These are phyloP conservation scores for Oryzias woworae DNA, from an alignment of 2,113 vertebrate genomes.

Conservation along the genomic window DNA sequence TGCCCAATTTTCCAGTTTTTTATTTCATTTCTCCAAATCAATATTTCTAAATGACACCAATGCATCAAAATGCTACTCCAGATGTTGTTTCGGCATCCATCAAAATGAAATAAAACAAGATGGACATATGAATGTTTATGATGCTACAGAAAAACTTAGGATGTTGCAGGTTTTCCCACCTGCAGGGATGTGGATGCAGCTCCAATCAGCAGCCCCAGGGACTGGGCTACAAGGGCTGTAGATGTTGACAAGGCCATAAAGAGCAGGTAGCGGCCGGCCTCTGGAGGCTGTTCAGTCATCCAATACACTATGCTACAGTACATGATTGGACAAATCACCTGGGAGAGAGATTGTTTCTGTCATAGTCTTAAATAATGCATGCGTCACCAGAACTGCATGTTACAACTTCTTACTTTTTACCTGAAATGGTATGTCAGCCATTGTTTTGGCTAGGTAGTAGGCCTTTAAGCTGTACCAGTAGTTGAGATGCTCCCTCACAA, in stretches of 20 bases:
- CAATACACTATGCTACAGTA: constrained; percentile 99
- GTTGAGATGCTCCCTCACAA: constrained; percentile 94
- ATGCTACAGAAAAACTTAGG: neutral
- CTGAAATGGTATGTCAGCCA: constrained; percentile 97
- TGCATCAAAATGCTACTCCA: too few species aligned
- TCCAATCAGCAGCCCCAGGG: constrained; percentile 92
- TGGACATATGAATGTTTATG: neutral
- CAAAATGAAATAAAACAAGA: neutral
- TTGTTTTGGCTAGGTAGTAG: constrained; percentile 96
- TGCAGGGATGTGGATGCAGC: constrained; percentile 94
- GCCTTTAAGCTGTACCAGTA: constrained; percentile 99
- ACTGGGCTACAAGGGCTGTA: constrained; percentile 94
- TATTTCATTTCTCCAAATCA: too few species aligned
- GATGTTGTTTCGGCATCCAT: neutral
- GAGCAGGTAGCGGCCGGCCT: constrained; percentile 89
- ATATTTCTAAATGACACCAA: too few species aligned
- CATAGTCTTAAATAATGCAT: neutral
- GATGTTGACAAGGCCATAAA: constrained; percentile 92
- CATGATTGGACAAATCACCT: constrained; percentile 92
- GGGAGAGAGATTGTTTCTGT: constrained; percentile 22
- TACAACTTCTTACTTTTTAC: constrained; percentile 67
- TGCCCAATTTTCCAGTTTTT: too few species aligned
- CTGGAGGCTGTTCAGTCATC: constrained; percentile 97
- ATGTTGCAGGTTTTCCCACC: constrained; percentile 66
- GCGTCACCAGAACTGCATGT: neutral